Percentiles rank a stretch among this genome's conserved stretches.
These are phyloP conservation scores for Synanthedon tipuliformis DNA, from an alignment of 2,888 invertebrate genomes.

Conservation along the genomic window DNA sequence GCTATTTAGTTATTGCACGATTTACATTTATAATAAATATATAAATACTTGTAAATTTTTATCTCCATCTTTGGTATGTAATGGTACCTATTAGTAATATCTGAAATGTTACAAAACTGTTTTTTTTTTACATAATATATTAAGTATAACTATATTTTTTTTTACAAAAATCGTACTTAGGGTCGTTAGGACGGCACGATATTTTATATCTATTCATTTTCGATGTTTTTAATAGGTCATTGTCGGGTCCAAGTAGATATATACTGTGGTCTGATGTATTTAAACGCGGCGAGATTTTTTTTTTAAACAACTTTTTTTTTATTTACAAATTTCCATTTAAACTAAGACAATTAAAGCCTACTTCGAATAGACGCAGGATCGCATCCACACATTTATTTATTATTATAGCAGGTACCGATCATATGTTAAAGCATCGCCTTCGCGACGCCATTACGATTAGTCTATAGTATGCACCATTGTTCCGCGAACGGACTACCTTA, in stretches of 20 bases:
- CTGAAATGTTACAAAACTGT: conserved; percentile 69
- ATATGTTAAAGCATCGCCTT: conserved; percentile 53
- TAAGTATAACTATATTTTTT: conserved; percentile 63
- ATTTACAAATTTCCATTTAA: conserved; percentile 67
- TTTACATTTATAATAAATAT: conserved; percentile 71
- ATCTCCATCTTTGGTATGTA: conserved; percentile 66
- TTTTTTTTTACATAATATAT: conserved; percentile 53
- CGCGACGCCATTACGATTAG: conserved; percentile 36
- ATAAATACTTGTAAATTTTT: conserved; percentile 70
- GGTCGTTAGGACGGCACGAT: conserved; percentile 71
- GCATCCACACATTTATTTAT: conserved; percentile 60
- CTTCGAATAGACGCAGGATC: conserved; percentile 66
- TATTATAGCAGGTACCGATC: conserved; percentile 62
- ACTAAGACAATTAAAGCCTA: conserved; percentile 69
- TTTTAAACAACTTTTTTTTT: conserved; percentile 47
- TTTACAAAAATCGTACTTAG: conserved; percentile 65
- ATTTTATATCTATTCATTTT: conserved; percentile 63
- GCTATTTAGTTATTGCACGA: conserved; percentile 70
- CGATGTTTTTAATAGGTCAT: conserved; percentile 65
- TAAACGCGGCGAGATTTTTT: conserved; percentile 40
- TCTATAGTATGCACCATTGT: conserved; percentile 60
- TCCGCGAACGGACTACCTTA: conserved; percentile 38
- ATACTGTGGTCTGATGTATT: conserved; percentile 25
- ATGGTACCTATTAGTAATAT: conserved; percentile 65
- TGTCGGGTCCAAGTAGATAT: conserved; percentile 33